Conservation (phyloP, 2,797 vertebrate species). For the Caiman crocodilus region DNA sequence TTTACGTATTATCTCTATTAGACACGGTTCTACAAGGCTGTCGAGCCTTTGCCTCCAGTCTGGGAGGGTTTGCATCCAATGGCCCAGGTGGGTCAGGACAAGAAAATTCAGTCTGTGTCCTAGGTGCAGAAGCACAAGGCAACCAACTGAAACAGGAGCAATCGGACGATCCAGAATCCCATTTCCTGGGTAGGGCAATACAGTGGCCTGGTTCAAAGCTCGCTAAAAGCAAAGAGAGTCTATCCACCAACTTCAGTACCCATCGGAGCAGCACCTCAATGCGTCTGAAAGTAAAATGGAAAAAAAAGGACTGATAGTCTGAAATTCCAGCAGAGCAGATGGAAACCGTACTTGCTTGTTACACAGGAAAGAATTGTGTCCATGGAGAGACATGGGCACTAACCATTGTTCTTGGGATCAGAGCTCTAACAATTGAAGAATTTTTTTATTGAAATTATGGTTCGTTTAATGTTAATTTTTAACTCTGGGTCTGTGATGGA, state of each 20-base stretch:
- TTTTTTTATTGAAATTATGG: neutral
- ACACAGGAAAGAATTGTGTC: neutral
- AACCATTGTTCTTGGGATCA: neutral
- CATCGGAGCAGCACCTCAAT: neutral
- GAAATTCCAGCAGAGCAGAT: neutral
- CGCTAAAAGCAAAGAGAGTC: neutral
- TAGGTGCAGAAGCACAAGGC: neutral
- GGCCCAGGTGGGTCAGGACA: neutral
- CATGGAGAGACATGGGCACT: neutral
- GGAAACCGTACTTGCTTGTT: neutral
- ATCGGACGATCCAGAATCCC: neutral
- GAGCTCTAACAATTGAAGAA: neutral
- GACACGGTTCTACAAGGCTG: accelerated
- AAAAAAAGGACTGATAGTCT: neutral
- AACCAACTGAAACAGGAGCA: accelerated
- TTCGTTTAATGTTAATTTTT: accelerated
- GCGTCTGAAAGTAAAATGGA: accelerated
- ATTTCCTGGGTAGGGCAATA: accelerated
- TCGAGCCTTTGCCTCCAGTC: neutral
- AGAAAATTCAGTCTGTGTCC: accelerated
- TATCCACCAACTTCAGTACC: neutral
- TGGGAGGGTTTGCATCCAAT: neutral
- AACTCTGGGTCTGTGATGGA: neutral
- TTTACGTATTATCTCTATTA: neutral
- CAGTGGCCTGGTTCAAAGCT: neutral